phyloP scores from a whole-genome alignment of 1,140 invertebrate species.

The Heliconius hermathena region DNA sequence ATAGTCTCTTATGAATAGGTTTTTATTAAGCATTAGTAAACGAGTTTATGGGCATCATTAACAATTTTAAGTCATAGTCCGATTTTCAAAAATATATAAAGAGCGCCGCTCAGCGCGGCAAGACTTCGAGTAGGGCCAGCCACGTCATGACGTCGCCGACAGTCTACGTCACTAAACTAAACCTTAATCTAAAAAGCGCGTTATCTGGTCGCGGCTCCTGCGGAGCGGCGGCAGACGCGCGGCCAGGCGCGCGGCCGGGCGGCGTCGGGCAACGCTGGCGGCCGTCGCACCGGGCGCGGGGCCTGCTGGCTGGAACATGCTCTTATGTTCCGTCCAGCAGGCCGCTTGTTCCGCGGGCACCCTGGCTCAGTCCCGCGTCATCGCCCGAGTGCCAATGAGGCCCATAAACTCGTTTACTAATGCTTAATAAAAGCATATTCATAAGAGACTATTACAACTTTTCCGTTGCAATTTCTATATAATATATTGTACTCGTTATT shows the following conservation, averaged over 20 bases:
- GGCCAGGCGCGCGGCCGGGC: constrained; percentile 53
- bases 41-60: background rate
- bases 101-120: background rate
- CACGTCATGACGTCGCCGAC: background rate
- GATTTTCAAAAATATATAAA: background rate
- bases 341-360: constrained; percentile 50
- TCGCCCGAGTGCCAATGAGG: no score
- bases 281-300: constrained; percentile 47
- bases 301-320: constrained; percentile 41
- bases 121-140: background rate
- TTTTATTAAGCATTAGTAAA: background rate
- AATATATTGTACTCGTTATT: no score
- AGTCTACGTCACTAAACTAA: constrained; percentile 7
- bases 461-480: no score
- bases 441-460: no score
- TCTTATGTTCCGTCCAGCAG: constrained; percentile 42
- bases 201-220: constrained; percentile 49
- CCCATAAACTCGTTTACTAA: no score
- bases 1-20: background rate
- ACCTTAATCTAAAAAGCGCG: constrained; percentile 37
- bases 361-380: no score
- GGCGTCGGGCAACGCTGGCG: constrained; percentile 55
- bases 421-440: no score
- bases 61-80: constrained; percentile 4
- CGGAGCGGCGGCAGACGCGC: constrained; percentile 55